Percentiles rank a stretch among this genome's conserved stretches.
These are phyloP conservation scores for Coecobrya sp. DNA, from an alignment of 2,888 invertebrate species.

Conservation along the genomic window DNA sequence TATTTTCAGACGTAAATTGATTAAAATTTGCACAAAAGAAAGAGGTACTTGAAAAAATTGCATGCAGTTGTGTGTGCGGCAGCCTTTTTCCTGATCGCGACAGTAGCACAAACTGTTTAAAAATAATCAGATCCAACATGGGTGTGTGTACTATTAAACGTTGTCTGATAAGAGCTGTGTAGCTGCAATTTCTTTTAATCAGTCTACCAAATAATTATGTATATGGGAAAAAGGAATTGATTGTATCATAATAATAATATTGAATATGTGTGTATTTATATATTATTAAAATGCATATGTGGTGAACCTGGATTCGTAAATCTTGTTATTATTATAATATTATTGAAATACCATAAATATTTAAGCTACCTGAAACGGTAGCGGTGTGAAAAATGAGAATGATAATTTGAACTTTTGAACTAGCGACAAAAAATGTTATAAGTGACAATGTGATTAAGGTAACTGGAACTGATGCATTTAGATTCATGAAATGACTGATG, in stretches of 20 bases:
- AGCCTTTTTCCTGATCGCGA: slow-evolving; percentile 39
- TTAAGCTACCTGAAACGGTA: slow-evolving; percentile 35
- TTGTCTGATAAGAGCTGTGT: slow-evolving; percentile 24
- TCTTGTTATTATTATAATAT: slow-evolving; percentile 54
- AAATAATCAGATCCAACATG: slow-evolving; percentile 48
- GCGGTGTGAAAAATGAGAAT: slow-evolving; percentile 72
- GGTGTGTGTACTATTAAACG: slow-evolving; percentile 42
- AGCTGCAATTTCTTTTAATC: slow-evolving; percentile 67
- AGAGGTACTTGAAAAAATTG: slow-evolving; percentile 44
- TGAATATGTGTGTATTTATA: slow-evolving; percentile 38
- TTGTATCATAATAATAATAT: slow-evolving; percentile 54
- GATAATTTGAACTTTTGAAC: slow-evolving; percentile 79
- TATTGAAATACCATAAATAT: slow-evolving; percentile 67
- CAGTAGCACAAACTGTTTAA: slow-evolving; percentile 7
- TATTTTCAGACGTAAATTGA: slow-evolving; percentile 3
- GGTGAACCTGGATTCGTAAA: slow-evolving; percentile 73
- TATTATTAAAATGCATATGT: slow-evolving; percentile 70
- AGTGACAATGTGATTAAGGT: slow-evolving; percentile 77
- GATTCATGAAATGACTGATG: slow-evolving; percentile 70
- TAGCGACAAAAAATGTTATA: slow-evolving; percentile 64
- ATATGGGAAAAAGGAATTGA: slow-evolving; percentile 53
- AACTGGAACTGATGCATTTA: slow-evolving; percentile 76
- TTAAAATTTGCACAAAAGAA: slow-evolving; percentile 36
- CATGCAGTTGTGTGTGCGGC: slow-evolving; percentile 28
- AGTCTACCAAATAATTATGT: slow-evolving; percentile 63